Evolutionary conservation across 2,797 vertebrate genomes (phyloP).

Genomic region (Neosalanx taihuensis): DNA sequence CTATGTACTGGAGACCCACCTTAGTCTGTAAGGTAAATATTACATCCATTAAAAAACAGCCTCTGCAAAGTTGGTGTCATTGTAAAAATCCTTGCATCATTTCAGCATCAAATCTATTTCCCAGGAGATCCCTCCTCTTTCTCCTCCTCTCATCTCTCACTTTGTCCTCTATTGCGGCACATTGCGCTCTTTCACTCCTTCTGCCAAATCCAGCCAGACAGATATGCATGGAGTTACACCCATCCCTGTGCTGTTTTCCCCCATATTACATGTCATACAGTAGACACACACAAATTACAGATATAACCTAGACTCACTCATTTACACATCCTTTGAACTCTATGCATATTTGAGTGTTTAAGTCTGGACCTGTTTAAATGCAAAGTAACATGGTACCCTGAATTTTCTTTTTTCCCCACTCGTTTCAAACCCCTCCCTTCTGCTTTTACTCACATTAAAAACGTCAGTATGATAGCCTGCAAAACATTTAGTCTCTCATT

Average conservation of each 20-base stretch:
- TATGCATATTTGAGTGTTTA: neutral
- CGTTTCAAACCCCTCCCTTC: constrained; percentile 1
- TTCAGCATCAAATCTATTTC: neutral
- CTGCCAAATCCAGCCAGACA: constrained; percentile 4
- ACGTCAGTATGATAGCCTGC: neutral
- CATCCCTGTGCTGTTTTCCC: neutral
- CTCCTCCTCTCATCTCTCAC: neutral
- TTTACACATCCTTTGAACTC: constrained; percentile 5
- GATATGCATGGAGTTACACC: neutral
- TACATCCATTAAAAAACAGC: too few relatives aligned
- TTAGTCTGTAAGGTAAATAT: too few relatives aligned
- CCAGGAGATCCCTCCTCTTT: constrained; percentile 3
- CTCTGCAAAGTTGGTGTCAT: too few relatives aligned
- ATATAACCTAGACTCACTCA: neutral
- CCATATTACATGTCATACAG: neutral
- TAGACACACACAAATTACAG: too few relatives aligned
- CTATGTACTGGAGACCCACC: too few relatives aligned
- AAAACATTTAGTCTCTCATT: neutral
- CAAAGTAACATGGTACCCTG: neutral
- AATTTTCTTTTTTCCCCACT: neutral
- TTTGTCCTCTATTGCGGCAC: constrained; percentile 1
- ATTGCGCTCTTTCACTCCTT: constrained; percentile 1
- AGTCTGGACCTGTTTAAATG: neutral
- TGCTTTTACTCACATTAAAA: neutral
- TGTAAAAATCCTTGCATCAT: neutral